Conservation (phyloP, 2,797 vertebrate species). For the Channa striata region DNA sequence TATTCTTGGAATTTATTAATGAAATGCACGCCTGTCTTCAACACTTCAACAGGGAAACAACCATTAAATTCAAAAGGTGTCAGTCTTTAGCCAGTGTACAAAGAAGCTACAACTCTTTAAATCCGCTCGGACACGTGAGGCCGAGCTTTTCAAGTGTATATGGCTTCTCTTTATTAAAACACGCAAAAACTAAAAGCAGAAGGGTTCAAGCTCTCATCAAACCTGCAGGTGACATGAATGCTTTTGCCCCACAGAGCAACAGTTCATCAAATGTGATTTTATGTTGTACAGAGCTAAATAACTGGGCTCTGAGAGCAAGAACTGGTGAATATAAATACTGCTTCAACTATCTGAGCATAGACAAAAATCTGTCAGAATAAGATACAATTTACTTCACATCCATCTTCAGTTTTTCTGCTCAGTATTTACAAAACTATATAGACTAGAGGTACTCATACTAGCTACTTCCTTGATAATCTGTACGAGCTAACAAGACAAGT, state of each 20-base stretch:
- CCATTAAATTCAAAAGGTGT: constrained; percentile 38
- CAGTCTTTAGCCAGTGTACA: constrained; percentile 37
- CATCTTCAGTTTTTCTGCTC: constrained; percentile 72
- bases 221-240: constrained; percentile 16
- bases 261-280: constrained; percentile 23
- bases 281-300: constrained; percentile 38
- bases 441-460: constrained; percentile 84
- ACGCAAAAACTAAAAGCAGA: constrained; percentile 56
- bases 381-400: constrained; percentile 75
- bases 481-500: constrained; percentile 83
- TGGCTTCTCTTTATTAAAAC: constrained; percentile 66
- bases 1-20: constrained; percentile 62
- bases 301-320: constrained; percentile 42
- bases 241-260: constrained; percentile 20
- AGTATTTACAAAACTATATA: constrained; percentile 83
- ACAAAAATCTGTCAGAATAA: constrained; percentile 69
- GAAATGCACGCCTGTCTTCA: constrained; percentile 49
- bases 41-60: constrained; percentile 44
- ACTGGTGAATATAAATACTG: constrained; percentile 71
- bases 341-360: constrained; percentile 74
- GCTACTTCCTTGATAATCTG: constrained; percentile 82
- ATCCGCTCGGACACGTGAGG: constrained; percentile 21
- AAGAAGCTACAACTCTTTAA: constrained; percentile 44
- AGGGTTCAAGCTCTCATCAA: constrained; percentile 19
- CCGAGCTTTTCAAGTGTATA: constrained; percentile 42